phyloP scores from a whole-genome alignment of 2,113 vertebrate genomes.

The Dicaeum eximium region DNA sequence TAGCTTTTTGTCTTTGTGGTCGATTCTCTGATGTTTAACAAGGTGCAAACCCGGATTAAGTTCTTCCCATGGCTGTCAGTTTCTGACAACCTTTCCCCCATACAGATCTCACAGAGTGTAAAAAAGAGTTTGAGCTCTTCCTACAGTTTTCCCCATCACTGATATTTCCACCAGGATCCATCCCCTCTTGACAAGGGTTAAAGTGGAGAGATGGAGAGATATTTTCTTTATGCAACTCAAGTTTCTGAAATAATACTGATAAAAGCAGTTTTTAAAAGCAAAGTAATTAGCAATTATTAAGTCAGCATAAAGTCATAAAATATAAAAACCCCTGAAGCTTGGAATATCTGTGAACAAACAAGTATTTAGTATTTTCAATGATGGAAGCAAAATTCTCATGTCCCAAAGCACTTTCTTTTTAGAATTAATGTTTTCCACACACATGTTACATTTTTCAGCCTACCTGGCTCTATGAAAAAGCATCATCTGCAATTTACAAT shows the following conservation, averaged over 20 bases:
- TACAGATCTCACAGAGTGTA: not conserved
- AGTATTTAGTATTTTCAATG: not conserved
- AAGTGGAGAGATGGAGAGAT: not conserved
- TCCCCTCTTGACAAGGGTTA: not conserved
- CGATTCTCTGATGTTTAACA: constrained; percentile 37
- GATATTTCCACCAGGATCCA: not conserved
- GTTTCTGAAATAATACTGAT: not conserved
- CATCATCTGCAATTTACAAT: not conserved
- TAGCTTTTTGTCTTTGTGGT: not conserved
- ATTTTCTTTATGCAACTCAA: not conserved
- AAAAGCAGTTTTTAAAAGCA: not conserved
- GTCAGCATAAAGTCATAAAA: not conserved
- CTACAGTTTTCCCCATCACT: not conserved
- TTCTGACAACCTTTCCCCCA: not conserved
- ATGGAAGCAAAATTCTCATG: not conserved
- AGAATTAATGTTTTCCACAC: not conserved
- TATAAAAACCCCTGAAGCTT: rapidly evolving
- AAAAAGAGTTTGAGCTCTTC: not conserved
- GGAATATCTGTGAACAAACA: not conserved
- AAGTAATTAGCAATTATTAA: not conserved
- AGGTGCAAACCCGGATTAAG: not conserved
- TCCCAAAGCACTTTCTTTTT: not conserved
- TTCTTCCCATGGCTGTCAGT: not conserved
- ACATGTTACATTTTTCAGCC: not conserved
- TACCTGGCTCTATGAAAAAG: not conserved